Conservation (phyloP, 1,140 invertebrate species). For the Drosophila jambulina region DNA sequence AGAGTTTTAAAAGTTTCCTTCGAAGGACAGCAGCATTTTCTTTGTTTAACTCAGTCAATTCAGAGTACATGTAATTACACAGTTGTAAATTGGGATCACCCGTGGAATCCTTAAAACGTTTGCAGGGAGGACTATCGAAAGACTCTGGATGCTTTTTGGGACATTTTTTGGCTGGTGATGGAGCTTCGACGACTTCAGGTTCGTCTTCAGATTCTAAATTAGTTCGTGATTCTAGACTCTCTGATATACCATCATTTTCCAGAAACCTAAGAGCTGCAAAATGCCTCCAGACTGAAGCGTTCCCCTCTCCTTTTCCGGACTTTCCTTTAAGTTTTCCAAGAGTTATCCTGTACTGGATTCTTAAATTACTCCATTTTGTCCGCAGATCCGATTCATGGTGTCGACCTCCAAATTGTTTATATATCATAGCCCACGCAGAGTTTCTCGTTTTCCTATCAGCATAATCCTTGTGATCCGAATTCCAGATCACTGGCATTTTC, state of each 20-base stretch:
- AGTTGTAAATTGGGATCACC: conserved; percentile 5
- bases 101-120: neutral
- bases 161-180: neutral
- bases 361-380: conserved; percentile 6
- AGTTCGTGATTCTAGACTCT: neutral
- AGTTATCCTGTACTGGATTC: conserved; percentile 11
- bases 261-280: conserved; percentile 3
- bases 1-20: conserved; percentile 3
- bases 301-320: neutral
- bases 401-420: conserved; percentile 9
- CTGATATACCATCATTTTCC: neutral
- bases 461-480: conserved; percentile 1
- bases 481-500: conserved; percentile 5
- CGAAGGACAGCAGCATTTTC: conserved; percentile 6
- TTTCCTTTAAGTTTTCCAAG: conserved; percentile 2
- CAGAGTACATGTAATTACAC: conserved; percentile 13
- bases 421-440: neutral
- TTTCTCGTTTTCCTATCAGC: neutral
- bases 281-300: conserved; percentile 1
- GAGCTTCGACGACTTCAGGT: neutral
- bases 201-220: conserved; percentile 1
- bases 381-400: conserved; percentile 6
- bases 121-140: neutral
- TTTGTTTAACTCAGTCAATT: neutral
- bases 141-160: neutral